Conservation (phyloP, 2,888 invertebrate species). For the Augochlorella aurata region DNA sequence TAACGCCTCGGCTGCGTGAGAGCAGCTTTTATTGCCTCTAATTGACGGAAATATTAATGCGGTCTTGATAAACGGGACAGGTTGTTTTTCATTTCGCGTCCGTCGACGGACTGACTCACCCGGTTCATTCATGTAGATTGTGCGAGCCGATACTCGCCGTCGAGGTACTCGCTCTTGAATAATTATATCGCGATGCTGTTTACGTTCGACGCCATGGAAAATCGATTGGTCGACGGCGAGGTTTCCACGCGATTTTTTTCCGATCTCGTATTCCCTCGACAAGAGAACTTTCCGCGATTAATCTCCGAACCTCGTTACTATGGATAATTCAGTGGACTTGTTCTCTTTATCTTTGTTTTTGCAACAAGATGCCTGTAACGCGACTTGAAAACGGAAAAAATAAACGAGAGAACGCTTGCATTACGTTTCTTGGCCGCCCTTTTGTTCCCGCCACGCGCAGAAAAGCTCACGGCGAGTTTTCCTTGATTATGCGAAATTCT, state of each 20-base stretch:
- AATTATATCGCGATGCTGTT: background rate
- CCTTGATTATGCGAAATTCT: background rate
- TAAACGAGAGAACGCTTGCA: background rate
- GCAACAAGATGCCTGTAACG: background rate
- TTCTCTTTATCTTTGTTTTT: background rate
- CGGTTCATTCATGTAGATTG: slow-evolving; percentile 6
- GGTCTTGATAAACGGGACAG: slow-evolving; percentile 4
- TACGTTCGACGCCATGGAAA: background rate
- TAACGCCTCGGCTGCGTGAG: background rate
- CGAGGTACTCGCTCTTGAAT: background rate
- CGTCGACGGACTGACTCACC: background rate
- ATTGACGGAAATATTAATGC: slow-evolving; percentile 7
- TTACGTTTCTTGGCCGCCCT: background rate
- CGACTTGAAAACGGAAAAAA: background rate
- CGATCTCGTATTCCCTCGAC: background rate
- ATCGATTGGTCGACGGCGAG: background rate
- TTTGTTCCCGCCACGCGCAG: slow-evolving; percentile 1
- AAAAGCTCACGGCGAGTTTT: slow-evolving; percentile 5
- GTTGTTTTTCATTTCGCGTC: background rate
- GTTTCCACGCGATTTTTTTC: background rate
- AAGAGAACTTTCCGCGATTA: background rate
- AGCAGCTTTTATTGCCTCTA: slow-evolving; percentile 5
- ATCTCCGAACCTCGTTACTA: background rate
- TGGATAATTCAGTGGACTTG: background rate
- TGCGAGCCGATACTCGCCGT: background rate